These are phyloP conservation scores for Oryzias curvinotus DNA, from an alignment of 2,113 vertebrate species.

Conservation along the genomic window DNA sequence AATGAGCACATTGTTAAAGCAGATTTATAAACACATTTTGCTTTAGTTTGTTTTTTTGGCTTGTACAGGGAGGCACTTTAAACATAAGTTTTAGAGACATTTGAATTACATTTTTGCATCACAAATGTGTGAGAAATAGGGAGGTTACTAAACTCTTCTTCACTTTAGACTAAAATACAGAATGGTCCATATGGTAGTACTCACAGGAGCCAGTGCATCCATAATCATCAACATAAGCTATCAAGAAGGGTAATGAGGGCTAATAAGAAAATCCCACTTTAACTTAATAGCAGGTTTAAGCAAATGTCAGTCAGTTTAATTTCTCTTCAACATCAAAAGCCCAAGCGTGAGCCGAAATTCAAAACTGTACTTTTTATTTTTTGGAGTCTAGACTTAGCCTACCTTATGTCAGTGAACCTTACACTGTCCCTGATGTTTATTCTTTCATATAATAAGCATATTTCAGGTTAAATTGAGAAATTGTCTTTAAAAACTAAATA, in stretches of 20 bases:
- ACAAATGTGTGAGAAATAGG: conserved; percentile 25
- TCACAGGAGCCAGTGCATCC: neutral
- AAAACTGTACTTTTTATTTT: too few relatives aligned
- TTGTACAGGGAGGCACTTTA: too few relatives aligned
- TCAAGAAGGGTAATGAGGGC: conserved; percentile 8
- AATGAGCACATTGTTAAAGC: too few relatives aligned
- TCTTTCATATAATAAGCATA: too few relatives aligned
- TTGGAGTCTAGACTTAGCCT: too few relatives aligned
- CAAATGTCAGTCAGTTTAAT: neutral
- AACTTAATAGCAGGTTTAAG: neutral
- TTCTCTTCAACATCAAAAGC: neutral
- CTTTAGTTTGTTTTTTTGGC: too few relatives aligned
- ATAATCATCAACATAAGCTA: conserved; percentile 8
- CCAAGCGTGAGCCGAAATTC: neutral
- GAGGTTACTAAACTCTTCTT: neutral
- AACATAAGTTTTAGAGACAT: conserved; percentile 23
- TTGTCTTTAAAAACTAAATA: too few relatives aligned
- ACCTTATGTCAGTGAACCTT: too few relatives aligned
- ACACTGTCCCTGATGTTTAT: too few relatives aligned
- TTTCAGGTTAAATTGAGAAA: too few relatives aligned
- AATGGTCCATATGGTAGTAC: conserved; percentile 9
- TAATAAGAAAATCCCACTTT: conserved; percentile 6
- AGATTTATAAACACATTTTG: too few relatives aligned
- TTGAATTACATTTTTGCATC: conserved; percentile 29
- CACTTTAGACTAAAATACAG: neutral